Base-by-base conservation (phyloP, 2,797 vertebrate species). In the Alca torda region DNA sequence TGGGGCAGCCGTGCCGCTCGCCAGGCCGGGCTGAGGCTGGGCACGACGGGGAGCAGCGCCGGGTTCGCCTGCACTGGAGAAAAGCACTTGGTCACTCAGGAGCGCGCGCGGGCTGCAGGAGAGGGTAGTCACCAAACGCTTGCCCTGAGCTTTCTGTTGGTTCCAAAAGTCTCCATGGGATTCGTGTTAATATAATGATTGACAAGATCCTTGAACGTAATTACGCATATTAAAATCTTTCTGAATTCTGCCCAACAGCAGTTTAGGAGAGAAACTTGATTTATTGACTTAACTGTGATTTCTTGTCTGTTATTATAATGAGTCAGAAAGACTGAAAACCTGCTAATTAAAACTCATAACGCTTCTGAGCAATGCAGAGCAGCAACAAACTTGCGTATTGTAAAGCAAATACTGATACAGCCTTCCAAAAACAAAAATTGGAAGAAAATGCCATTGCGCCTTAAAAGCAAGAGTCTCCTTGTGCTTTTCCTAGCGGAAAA, bases 331-430 rank as follows among this genome's bases (percentile, higher is more conserved):
- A 19, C 72, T 67, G 63, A 61, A 94, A 88, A 93, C 50, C 31
- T 86, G 60, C 77, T 94, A 90, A 96, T 95, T 94, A 93, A 90
- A 94, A 85, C 79, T 77, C 63, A 0, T 41, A 68, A 72, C 18
- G 5, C 73, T 93, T 69, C 74, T 46, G 81, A 93, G 91, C 61
- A 30, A 48, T 17, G 25, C 51, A 64, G 91, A 89, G 87, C 39
- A 64, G 61, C 51, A 82, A 41, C 37, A 84, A 77, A 59, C 51
- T 73, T 78, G 16, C 11, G 18, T 16, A 16, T 35, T 65, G 70
- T 53, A 57, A 82, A 77, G 67, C 77, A 93, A 88, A 72, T 31
- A 56, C 35, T 19, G 48, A 57, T 26, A 41, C 43, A 87, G 51
- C 60, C 35, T 65, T 74, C 54, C 24, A 37, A 35, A 74, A 56